Base-by-base conservation (phyloP, 2,888 invertebrate genomes). In the Cerastoderma edule region DNA sequence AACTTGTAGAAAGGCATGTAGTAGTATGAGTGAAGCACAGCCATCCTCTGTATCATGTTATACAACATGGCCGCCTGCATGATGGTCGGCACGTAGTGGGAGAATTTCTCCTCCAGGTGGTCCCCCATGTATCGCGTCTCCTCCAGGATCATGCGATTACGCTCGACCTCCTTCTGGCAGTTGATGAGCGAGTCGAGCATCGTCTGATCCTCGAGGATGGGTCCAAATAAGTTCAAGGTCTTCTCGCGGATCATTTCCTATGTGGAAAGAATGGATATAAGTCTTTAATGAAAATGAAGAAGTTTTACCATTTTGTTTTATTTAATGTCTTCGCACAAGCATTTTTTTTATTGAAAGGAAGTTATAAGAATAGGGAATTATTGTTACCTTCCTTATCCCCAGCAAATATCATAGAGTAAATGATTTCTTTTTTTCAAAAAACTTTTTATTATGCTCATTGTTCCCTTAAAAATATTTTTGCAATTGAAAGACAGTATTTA, bases 191-290 rank as follows among this genome's bases (percentile, higher is more conserved):
- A 87, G 35, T 90, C 88, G 44, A 91, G 84, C 90, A 92, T 90
- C 0, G 89, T 89, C 73, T 86, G 86, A 75, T 92, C 92, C 22
- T 91, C 89, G 68, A 92, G 84, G n/a, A 92, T 76, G 0, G 91
- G 89, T 0, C 86, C 87, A 60, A 85, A 86, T 10, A 90, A 79
- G 67, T 87, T 88, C 50, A 91, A 80, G 3, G 90, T 90, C 83
- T 91, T 92, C 74, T 90, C 88, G 63, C 91, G 72, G 30, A 92
- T 88, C 70, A 88, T 79, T 69, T 89, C 91, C 92, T 92, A 39
- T 39, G 10, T 13, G 39, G 16, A 39, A 39, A 8, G 16, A 16
- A 39, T 39, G 39, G 16, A 39, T 39, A 13, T 39, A 13, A 16
- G 16, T 39, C 10, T 39, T 39, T 16, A 8, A 39, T 39, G 39